Conservation (phyloP, 2,113 vertebrate species). For the Mirounga angustirostris region DNA sequence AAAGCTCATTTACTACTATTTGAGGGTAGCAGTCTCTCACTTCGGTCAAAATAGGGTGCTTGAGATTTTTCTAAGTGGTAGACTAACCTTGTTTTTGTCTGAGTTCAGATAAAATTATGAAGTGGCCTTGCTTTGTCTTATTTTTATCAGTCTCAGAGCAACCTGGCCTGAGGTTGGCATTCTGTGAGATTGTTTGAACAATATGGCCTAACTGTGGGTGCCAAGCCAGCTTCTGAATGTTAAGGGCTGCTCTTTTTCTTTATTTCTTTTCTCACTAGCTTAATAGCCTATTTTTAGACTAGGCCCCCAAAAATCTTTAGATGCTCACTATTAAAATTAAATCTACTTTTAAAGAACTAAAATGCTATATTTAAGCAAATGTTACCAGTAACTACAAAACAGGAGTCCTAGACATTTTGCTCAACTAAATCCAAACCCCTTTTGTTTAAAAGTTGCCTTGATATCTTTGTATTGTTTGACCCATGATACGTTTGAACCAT, state of each 20-base stretch:
- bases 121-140: background rate
- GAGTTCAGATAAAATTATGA: conserved; percentile 51
- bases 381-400: conserved; percentile 35
- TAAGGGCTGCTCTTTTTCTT: background rate
- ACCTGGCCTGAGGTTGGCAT: background rate
- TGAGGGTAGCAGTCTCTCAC: background rate
- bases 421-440: conserved; percentile 4
- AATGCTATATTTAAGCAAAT: conserved; percentile 48
- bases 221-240: background rate
- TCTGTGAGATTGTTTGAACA: background rate
- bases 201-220: background rate
- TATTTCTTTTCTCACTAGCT: background rate
- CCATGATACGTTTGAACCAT: background rate
- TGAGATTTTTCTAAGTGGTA: background rate
- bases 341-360: conserved; percentile 40
- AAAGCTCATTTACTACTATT: background rate
- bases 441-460: conserved; percentile 11
- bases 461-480: conserved; percentile 6
- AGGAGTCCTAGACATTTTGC: background rate
- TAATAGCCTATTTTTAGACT: conserved; percentile 17
- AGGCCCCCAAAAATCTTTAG: background rate
- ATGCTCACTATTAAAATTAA: conserved; percentile 31
- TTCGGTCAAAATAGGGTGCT: background rate
- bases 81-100: background rate
- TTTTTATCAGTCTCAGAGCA: background rate